These are phyloP conservation scores for Parambassis ranga DNA, from an alignment of 2,797 vertebrate genomes.

Conservation along the genomic window DNA sequence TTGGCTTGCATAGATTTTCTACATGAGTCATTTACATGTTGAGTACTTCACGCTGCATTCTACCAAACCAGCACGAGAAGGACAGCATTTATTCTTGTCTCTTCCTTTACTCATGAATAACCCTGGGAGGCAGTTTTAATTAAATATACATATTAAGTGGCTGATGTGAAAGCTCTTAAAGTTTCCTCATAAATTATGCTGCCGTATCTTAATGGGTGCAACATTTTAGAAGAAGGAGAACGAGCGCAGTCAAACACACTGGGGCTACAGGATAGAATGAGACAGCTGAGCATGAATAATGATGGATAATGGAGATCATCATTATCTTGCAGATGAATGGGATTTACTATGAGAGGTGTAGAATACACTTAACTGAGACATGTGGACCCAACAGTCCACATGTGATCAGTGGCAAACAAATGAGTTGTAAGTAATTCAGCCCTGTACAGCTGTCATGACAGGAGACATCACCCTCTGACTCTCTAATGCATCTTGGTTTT, in stretches of 20 bases:
- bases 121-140: constrained; percentile 39
- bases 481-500: too few species aligned
- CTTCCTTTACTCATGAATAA: constrained; percentile 4
- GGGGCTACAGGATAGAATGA: constrained; percentile 1
- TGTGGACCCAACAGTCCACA: neutral
- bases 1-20: neutral
- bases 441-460: too few species aligned
- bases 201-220: constrained; percentile 32
- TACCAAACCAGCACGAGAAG: neutral
- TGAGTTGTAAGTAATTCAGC: too few species aligned
- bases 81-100: neutral
- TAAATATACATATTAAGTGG: constrained; percentile 69
- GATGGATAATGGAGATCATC: neutral
- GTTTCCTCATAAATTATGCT: constrained; percentile 65
- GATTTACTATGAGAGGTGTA: neutral
- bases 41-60: neutral
- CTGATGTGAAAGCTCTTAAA: constrained; percentile 37
- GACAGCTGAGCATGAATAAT: constrained; percentile 16
- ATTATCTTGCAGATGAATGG: neutral
- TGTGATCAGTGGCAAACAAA: neutral
- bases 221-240: constrained; percentile 18
- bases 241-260: neutral
- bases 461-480: too few species aligned
- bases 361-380: neutral
- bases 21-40: neutral